Percentiles rank a stretch among this genome's conserved stretches.
These are phyloP conservation scores for Clamator glandarius DNA, from an alignment of 2,797 vertebrate genomes.

Conservation along the genomic window DNA sequence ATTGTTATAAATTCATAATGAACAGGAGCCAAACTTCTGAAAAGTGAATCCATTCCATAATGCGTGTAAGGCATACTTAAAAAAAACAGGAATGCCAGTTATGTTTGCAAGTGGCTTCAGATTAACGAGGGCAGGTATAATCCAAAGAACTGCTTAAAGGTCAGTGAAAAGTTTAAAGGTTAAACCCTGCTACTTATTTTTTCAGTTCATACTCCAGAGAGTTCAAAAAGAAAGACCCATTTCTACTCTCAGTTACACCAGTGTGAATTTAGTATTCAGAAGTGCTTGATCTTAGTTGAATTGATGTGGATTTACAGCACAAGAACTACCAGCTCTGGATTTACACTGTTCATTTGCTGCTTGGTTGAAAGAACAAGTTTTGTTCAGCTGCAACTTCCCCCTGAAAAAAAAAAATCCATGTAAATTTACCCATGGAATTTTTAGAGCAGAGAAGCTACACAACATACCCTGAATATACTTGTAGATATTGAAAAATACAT, in stretches of 20 bases:
- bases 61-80: background rate
- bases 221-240: slow-evolving; percentile 20
- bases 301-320: slow-evolving; percentile 5
- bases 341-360: background rate
- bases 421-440: background rate
- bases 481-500: background rate
- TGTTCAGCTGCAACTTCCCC: background rate
- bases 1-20: background rate
- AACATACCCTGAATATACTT: background rate
- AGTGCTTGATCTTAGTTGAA: background rate
- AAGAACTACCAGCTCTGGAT: background rate
- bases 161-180: slow-evolving; percentile 48
- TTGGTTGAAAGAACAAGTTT: background rate
- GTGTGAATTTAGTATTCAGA: slow-evolving; percentile 20
- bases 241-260: background rate
- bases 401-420: background rate
- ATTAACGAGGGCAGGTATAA: slow-evolving; percentile 44
- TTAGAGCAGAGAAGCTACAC: background rate
- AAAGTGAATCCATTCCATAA: background rate
- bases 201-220: background rate
- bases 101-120: slow-evolving; percentile 42
- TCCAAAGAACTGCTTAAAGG: slow-evolving; percentile 45
- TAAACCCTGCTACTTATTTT: slow-evolving; percentile 12
- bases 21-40: background rate
- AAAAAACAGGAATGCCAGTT: slow-evolving; percentile 23